phyloP scores from a whole-genome alignment of 2,888 invertebrate genomes.

The Scaptodrosophila latifasciaeformis region DNA sequence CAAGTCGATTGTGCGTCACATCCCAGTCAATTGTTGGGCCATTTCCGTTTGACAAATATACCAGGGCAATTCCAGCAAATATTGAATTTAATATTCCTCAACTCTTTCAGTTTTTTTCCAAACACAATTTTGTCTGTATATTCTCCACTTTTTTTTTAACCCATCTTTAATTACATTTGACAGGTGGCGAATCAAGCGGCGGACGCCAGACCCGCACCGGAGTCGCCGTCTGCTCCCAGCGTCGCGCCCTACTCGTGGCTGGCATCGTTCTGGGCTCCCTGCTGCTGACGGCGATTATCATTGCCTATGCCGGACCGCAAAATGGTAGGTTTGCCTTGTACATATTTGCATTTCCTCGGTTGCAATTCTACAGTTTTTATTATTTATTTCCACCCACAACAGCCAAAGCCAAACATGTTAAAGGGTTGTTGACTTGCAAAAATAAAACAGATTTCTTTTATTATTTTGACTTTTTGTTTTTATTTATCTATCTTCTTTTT shows the following conservation, averaged over 20 bases:
- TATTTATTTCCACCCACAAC: too few relatives aligned
- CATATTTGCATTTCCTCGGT: conserved; percentile 39
- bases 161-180: conserved; percentile 65
- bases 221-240: conserved; percentile 91
- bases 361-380: conserved; percentile 28
- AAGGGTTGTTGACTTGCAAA: neutral
- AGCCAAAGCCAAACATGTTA: too few relatives aligned
- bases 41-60: too few relatives aligned
- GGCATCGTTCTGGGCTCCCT: conserved; percentile 86
- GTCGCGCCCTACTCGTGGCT: conserved; percentile 88
- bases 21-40: too few relatives aligned
- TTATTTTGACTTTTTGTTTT: conserved; percentile 19
- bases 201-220: conserved; percentile 77
- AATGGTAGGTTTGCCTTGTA: conserved; percentile 79
- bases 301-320: conserved; percentile 93
- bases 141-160: conserved; percentile 2
- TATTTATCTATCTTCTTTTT: conserved; percentile 20
- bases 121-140: neutral
- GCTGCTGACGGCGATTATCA: conserved; percentile 88
- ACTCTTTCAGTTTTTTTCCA: neutral
- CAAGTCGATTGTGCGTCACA: too few relatives aligned
- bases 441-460: neutral
- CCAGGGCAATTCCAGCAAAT: too few relatives aligned
- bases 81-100: conserved; percentile 24
- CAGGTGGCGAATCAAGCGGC: conserved; percentile 74